Base-by-base conservation (phyloP, 2,797 vertebrate species). In the Cuculus canorus region DNA sequence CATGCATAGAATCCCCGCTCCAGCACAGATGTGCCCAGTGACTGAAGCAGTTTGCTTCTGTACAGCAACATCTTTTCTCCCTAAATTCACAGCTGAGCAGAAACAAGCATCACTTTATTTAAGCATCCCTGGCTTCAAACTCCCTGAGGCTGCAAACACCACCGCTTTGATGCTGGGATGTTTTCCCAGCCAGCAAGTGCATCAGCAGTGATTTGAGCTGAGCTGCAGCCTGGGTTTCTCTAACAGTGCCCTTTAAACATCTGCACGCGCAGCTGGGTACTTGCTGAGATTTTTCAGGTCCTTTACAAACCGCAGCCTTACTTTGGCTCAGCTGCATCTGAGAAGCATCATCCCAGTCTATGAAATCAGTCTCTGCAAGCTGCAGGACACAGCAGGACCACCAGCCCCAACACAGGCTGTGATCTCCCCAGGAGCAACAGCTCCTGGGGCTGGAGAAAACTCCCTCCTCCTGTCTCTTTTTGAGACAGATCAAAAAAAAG, bases 201-300 rank as follows among this genome's bases (percentile, higher is more conserved):
- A 37, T 7, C n/a, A 6, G 70, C 60, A 43, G 25, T 9, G 59
- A 50, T 21, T 25, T 48, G 33, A 68, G 64, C 54, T 1, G 1
- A 66, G 43, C 39, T 43, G 27, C 77, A 82, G 35, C 56, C 48
- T 2, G 0, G 19, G 16, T 23, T 35, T 33, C 57, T 48, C n/a
- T 0, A n/a, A 7, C 35, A 0, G 25, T 19, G 23, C n/a, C 22
- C 57, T 59, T 32, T 11, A 22, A 28, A 57, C 5, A 1, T 4
- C 66, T 59, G 79, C 28, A 28, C 6, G 45, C 83, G n/a, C 65
- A 77, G 83, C 56, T 32, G 53, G 72, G 4, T 32, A 33, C 90
- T n/a, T 2, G 10, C 75, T 28, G 64, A 33, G 66, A 10, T 68
- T 54, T 16, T 72, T 65, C 68, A 39, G 35, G 41, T 17, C 47